Evolutionary conservation across 2,113 vertebrate species (phyloP).

Genomic region (Nannospalax galili): DNA sequence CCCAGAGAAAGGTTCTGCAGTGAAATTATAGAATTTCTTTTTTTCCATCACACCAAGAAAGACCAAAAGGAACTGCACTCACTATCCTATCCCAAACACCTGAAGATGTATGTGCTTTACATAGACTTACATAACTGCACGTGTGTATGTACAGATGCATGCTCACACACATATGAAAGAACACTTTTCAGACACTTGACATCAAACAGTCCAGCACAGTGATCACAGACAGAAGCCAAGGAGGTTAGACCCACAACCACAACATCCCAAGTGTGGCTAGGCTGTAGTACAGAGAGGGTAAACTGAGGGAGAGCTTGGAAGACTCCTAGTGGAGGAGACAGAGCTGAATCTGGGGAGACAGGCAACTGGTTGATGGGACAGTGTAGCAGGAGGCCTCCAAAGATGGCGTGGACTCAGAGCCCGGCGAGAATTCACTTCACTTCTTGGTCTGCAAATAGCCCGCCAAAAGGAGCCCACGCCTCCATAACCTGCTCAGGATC

Average conservation of each 20-base stretch:
- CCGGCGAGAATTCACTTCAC: too few species aligned
- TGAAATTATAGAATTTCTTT: too few species aligned
- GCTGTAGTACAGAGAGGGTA: background rate
- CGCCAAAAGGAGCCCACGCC: too few species aligned
- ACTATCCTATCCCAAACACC: background rate
- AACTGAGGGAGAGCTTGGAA: background rate
- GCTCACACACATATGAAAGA: background rate
- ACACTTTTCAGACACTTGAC: background rate
- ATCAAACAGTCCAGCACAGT: background rate
- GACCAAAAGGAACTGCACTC: background rate
- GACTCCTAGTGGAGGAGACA: background rate
- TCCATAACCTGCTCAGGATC: too few species aligned
- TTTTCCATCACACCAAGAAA: background rate
- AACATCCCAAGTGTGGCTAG: too few species aligned
- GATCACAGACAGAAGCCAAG: background rate
- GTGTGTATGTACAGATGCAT: too few species aligned
- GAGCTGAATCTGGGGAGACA: background rate
- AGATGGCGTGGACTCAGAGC: too few species aligned
- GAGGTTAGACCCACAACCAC: background rate
- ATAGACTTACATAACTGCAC: rapidly evolving
- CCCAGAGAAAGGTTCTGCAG: background rate
- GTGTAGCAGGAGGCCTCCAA: too few species aligned
- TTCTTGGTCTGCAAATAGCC: too few species aligned
- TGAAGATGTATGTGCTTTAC: too few species aligned
- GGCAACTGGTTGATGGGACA: background rate